Evolutionary conservation across 2,797 vertebrate species (phyloP).

Genomic region (Schizopygopsis malacanthus): DNA sequence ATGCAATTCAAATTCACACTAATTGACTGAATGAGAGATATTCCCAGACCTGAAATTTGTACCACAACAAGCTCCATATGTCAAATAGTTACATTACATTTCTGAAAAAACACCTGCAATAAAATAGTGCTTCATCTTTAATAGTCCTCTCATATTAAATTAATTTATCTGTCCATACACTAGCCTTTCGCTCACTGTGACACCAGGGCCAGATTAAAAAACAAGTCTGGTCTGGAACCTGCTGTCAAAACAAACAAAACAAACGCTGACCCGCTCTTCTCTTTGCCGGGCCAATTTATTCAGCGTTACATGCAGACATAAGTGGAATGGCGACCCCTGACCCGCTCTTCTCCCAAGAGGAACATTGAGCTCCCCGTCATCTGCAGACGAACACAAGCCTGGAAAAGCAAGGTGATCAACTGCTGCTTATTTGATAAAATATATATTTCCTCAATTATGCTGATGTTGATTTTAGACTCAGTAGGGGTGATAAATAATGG

Average conservation of each 20-base stretch:
- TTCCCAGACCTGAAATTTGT: not conserved
- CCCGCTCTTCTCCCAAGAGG: conserved; percentile 48
- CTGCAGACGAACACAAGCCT: conserved; percentile 28
- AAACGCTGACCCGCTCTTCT: conserved; percentile 21
- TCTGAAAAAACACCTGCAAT: not conserved
- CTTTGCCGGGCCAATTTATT: conserved; percentile 55
- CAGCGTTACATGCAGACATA: conserved; percentile 59
- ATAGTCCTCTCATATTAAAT: not conserved
- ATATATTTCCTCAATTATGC: conserved; percentile 51
- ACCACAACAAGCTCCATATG: not conserved
- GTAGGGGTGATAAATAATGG: conserved; percentile 53
- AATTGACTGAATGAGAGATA: not conserved
- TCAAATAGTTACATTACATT: not conserved
- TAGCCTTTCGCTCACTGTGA: conserved; percentile 19
- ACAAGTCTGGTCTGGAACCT: conserved; percentile 47
- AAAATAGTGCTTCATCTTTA: not conserved
- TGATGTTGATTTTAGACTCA: conserved; percentile 60
- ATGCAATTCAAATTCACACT: not conserved
- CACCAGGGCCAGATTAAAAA: conserved; percentile 15
- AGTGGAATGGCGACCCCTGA: conserved; percentile 63
- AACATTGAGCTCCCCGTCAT: conserved; percentile 52
- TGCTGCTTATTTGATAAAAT: conserved; percentile 59
- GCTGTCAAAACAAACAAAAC: conserved; percentile 25
- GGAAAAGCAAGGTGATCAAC: conserved; percentile 42
- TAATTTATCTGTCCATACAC: conserved; percentile 10